Base-by-base conservation (phyloP, 2,113 vertebrate genomes). In the Tachysurus fulvidraco region DNA sequence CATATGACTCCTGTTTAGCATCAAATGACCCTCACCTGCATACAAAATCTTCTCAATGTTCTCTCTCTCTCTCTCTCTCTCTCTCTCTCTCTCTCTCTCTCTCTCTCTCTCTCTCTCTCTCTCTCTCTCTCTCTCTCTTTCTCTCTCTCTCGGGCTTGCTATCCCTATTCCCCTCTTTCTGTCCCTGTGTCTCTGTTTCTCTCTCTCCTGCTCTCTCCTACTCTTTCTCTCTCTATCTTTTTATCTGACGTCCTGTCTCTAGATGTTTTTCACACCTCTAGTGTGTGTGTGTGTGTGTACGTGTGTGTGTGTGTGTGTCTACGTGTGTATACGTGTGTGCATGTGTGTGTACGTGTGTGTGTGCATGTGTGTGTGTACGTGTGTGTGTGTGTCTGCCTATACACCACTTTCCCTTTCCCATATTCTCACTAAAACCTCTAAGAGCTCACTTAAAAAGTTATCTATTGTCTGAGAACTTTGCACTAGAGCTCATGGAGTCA, bases 1-100 rank as follows among this genome's bases (percentile, higher is more conserved):
- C 28, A 9, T 60, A 57, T 57, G 25, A 57, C 21, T n/a, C 3
- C 54, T 46, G 23, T 23, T 78, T 50, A 19, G 44, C 55, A 21
- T 86, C 57, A 84, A 74, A 44, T 16, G 55, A 50, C 46, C n/a
- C 46, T 65, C 52, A 57, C 52, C 50, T 80, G 78, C 64, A 71
- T 65, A 81, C 60, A 86, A 19, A 65, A 19, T 41, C 23, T 65
- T 78, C 25, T 74, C n/a, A 64, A 2, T 28, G n/a, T n/a, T n/a
- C n/a, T 55, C 10, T 65, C 46, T 82, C 28, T 36, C 28, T 77
- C 65, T 30, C 79, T 81, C 30, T 30, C 59, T 13, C 76, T 55
- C 23, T 36, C 9, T 59, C 82, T 41, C 13, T 83, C 79, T 55
- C 6, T 83, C 83, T 73, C 81, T 60, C 14, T 30, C 28, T 78